Evolutionary conservation across 2,113 vertebrate genomes (phyloP).

Genomic region (Leiothrix lutea): DNA sequence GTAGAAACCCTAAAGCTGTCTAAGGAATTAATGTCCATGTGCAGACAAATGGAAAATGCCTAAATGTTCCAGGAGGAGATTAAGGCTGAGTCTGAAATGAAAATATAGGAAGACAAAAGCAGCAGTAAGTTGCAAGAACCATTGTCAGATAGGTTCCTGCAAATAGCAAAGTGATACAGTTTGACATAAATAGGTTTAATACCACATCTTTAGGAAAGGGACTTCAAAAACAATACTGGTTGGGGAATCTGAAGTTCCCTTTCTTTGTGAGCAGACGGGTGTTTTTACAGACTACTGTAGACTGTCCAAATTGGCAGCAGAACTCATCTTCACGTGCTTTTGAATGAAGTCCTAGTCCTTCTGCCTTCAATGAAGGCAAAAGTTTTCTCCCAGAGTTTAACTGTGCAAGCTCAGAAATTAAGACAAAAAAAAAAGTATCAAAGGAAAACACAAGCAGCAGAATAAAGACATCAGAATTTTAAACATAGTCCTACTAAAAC

Average conservation of each 20-base stretch:
- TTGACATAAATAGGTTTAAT: neutral
- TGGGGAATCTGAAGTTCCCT: neutral
- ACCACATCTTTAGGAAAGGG: neutral
- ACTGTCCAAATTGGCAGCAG: neutral
- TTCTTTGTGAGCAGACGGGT: neutral
- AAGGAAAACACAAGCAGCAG: neutral
- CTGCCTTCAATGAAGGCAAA: neutral
- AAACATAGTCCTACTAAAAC: neutral
- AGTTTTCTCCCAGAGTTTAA: neutral
- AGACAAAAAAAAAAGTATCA: neutral
- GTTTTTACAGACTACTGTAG: neutral
- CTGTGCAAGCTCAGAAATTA: neutral
- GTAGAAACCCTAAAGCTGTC: constrained; percentile 29
- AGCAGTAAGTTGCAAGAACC: neutral
- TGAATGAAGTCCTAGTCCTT: neutral
- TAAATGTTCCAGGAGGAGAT: constrained; percentile 3
- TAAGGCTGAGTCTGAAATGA: neutral
- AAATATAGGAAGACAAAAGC: constrained; percentile 3
- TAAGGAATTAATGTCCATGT: neutral
- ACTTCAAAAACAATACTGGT: neutral
- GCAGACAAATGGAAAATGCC: constrained; percentile 33
- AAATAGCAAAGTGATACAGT: neutral
- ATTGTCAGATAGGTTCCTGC: neutral
- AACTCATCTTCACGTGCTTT: neutral
- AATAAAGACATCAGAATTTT: neutral